A percentile compares a stretch with the other conserved stretches of the same genome.
phyloP scores from a whole-genome alignment of 1,140 invertebrate species.

The Brachionus rubens region DNA sequence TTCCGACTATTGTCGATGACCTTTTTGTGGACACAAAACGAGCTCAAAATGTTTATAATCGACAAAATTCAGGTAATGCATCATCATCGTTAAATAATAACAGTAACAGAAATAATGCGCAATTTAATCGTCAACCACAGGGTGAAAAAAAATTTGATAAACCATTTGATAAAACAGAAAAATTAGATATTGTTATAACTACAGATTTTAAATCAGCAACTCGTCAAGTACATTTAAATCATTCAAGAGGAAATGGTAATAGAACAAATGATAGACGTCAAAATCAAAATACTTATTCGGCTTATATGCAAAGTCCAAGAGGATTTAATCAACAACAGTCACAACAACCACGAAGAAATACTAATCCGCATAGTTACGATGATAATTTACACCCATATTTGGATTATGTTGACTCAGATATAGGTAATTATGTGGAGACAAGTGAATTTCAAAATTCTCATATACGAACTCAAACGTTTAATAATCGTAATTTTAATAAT shows the following conservation, averaged over 20 bases:
- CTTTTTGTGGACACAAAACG: neutral
- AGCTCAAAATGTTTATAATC: neutral
- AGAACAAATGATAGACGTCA: neutral
- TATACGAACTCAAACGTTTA: slow-evolving; percentile 4
- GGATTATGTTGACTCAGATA: neutral
- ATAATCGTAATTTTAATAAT: slow-evolving; percentile 2
- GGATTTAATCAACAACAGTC: too few species aligned
- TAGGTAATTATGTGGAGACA: neutral
- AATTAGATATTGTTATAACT: slow-evolving; percentile 28
- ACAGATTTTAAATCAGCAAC: neutral
- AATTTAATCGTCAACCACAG: neutral
- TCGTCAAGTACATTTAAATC: neutral
- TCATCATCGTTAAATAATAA: too few species aligned
- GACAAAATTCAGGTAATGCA: neutral
- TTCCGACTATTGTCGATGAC: slow-evolving; percentile 32
- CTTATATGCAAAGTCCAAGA: too few species aligned
- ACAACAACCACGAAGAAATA: neutral
- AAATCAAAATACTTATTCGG: neutral
- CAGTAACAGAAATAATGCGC: neutral
- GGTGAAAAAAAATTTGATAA: slow-evolving; percentile 26
- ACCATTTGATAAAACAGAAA: slow-evolving; percentile 35
- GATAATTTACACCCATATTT: neutral
- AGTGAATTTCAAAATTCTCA: neutral
- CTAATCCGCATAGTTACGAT: neutral
- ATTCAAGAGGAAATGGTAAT: neutral